Evolutionary conservation across 2,797 vertebrate species (phyloP).

Genomic region (Acanthiza pusilla): DNA sequence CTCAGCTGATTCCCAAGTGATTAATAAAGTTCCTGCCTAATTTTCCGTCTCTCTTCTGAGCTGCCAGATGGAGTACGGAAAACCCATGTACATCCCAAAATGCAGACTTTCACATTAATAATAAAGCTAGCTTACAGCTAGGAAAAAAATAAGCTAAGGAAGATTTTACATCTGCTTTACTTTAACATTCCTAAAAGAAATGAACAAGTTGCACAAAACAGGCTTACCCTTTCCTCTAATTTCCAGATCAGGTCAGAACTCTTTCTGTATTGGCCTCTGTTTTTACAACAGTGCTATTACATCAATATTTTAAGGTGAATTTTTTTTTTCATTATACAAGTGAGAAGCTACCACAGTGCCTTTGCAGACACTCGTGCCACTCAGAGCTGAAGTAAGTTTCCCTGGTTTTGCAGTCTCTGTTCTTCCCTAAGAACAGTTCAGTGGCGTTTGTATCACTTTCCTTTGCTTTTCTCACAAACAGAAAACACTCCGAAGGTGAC

Average conservation of each 20-base stretch:
- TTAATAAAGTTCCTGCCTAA: conserved; percentile 50
- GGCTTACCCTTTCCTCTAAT: neutral
- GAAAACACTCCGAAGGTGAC: conserved; percentile 59
- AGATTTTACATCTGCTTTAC: neutral
- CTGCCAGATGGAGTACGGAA: conserved; percentile 42
- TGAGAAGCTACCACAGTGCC: neutral
- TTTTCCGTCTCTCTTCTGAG: conserved; percentile 36
- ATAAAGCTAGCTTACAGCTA: neutral
- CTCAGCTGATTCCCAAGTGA: conserved; percentile 26
- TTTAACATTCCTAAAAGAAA: neutral
- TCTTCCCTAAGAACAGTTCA: neutral
- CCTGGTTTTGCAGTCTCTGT: neutral
- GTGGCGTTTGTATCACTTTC: neutral
- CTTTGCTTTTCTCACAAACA: neutral
- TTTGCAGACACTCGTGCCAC: neutral
- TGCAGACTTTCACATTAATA: conserved; percentile 7
- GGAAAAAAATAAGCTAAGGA: neutral
- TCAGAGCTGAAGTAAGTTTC: neutral
- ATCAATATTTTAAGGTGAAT: neutral
- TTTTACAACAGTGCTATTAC: neutral
- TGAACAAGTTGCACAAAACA: neutral
- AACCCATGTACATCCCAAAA: neutral
- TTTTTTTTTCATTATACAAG: neutral
- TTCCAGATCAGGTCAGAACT: neutral
- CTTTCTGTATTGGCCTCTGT: neutral